A percentile compares a stretch with the other conserved stretches of the same genome.
phyloP scores from a whole-genome alignment of 2,888 invertebrate species.

The Drosophila quinaria region DNA sequence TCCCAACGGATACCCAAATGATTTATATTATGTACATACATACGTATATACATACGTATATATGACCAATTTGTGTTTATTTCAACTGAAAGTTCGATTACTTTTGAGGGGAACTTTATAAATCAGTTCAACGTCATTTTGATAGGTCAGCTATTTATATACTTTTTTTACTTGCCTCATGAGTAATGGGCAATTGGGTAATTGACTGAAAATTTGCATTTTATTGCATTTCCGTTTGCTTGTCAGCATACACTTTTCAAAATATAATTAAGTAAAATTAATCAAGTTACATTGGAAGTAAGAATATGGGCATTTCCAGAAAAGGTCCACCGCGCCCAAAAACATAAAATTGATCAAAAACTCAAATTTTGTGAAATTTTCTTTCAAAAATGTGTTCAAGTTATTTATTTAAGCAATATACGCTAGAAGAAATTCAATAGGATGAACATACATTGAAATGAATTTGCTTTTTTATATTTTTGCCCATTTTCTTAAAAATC shows the following conservation, averaged over 20 bases:
- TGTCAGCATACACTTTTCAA: slow-evolving; percentile 14
- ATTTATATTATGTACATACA: not conserved
- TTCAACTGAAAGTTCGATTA: slow-evolving; percentile 6
- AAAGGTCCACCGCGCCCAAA: no score
- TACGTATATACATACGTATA: no score
- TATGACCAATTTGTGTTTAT: not conserved
- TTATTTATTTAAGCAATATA: no score
- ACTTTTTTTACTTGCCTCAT: slow-evolving; percentile 6
- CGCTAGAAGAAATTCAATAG: no score
- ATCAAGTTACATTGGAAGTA: no score
- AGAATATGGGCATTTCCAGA: no score
- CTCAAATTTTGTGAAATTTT: no score
- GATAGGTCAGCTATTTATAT: slow-evolving; percentile 33
- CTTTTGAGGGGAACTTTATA: slow-evolving; percentile 9
- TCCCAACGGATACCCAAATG: not conserved
- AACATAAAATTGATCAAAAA: no score
- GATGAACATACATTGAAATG: no score
- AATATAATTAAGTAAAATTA: slow-evolving; percentile 1
- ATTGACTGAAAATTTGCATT: slow-evolving; percentile 42
- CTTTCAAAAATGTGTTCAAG: no score
- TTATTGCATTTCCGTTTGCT: slow-evolving; percentile 49
- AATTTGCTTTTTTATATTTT: no score
- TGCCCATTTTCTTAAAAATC: no score
- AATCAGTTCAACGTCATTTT: slow-evolving; percentile 22
- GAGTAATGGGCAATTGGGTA: slow-evolving; percentile 37